phyloP scores from a whole-genome alignment of 2,113 vertebrate species.

The Rhipidura dahli region DNA sequence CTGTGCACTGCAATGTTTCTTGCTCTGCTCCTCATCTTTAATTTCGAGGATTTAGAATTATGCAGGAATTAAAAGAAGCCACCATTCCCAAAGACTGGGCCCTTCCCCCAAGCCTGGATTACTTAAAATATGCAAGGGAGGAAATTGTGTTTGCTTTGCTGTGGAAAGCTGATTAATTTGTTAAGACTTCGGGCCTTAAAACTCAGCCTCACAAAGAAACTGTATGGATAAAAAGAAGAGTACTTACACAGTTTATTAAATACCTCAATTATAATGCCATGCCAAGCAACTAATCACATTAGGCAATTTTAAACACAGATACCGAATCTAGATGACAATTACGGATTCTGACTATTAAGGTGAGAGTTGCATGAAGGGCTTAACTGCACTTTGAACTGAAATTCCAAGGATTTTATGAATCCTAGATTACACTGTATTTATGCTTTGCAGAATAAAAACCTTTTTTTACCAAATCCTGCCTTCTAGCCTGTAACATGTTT shows the following conservation, averaged over 20 bases:
- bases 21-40: neutral
- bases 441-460: rapidly evolving
- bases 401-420: neutral
- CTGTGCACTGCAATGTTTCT: neutral
- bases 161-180: slow-evolving; percentile 36
- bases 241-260: slow-evolving; percentile 2
- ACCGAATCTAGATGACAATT: neutral
- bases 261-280: neutral
- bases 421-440: neutral
- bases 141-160: slow-evolving; percentile 34
- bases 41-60: neutral
- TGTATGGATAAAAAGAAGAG: neutral
- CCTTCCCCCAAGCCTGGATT: neutral
- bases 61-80: neutral
- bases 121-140: slow-evolving; percentile 2
- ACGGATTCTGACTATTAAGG: neutral
- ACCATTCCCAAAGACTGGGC: neutral
- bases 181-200: slow-evolving; percentile 34
- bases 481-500: neutral
- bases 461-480: neutral
- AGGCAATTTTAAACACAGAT: neutral
- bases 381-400: neutral
- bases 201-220: slow-evolving; percentile 2
- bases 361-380: neutral
- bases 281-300: neutral